Evolutionary conservation across 2,888 invertebrate genomes (phyloP), one percentile per base, ranked within the genome.

Genomic region (Seladonia tumulorum): DNA sequence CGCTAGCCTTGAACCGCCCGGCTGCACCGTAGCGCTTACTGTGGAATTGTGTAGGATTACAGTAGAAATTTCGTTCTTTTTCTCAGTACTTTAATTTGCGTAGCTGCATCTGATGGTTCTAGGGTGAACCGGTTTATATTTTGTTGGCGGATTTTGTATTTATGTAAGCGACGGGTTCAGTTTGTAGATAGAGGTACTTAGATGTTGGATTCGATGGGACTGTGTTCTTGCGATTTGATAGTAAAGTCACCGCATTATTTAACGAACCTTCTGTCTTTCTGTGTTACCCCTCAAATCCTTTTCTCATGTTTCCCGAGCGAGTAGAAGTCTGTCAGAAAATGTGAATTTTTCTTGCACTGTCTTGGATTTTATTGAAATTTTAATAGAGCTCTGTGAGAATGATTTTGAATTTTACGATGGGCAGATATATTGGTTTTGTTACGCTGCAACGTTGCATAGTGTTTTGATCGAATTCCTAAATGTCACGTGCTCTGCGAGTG

Each of bases 181-280:
- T 77, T 49, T 63, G n/a, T 71, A 49, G 57, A 29, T 49, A 66
- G 49, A 29, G 66, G 63, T 60, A 47, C 18, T 79, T 53, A 63
- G 22, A 70, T 71, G 45, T 12, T 66, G 73, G 45, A 29, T 60
- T 35, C 29, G 75, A 53, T 57, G 45, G 25, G 42, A 81, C 7
- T 18, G 68, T 57, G 68, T 63, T 76, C 57, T 83, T 85, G 72
- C n/a, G 18, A 22, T 35, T 68, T 60, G 45, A 60, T 76, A 79
- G 76, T 84, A 84, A 85, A 85, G 16, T 45, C 74, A 22, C 75
- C 73, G 84, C 76, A 83, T 49, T 84, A 83, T 83, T 83, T 81
- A 83, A 39, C 39, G 45, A 70, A 81, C 0, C 16, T 29, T 66
- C 42, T 68, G 68, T 1, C 39, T 39, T 71, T 71, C 1, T 12